Conservation (phyloP, 2,113 vertebrate species). For the Cryptotis parvus region DNA sequence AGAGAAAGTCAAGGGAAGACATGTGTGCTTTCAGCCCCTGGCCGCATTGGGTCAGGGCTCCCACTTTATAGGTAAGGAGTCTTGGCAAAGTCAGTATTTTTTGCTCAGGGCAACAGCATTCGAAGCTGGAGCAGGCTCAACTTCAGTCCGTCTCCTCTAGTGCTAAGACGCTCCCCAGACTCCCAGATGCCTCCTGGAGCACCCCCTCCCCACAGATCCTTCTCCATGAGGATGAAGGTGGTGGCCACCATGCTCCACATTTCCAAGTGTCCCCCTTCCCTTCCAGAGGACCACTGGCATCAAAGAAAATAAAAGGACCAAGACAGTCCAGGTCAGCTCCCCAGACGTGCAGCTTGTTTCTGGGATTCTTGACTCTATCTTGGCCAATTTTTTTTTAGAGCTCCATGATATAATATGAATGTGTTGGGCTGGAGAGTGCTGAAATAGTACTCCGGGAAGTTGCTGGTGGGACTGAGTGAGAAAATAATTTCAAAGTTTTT, state of each 20-base stretch:
- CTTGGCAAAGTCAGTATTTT: background rate
- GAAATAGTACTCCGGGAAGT: no score
- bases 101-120: no score
- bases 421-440: no score
- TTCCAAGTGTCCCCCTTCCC: no score
- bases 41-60: accelerated
- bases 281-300: background rate
- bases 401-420: no score
- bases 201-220: no score
- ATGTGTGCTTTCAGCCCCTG: accelerated
- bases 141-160: background rate
- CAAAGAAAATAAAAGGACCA: background rate
- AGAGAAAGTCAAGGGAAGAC: background rate
- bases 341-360: background rate
- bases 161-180: background rate
- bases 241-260: accelerated
- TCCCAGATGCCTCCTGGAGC: no score
- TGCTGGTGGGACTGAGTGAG: no score
- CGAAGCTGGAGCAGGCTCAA: background rate
- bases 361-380: background rate
- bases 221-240: background rate
- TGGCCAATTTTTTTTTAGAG: no score
- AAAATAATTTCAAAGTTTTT: no score
- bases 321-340: background rate
- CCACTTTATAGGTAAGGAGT: background rate